These are phyloP conservation scores for Sweltsa coloradensis DNA, from an alignment of 1,140 invertebrate species.

Conservation along the genomic window DNA sequence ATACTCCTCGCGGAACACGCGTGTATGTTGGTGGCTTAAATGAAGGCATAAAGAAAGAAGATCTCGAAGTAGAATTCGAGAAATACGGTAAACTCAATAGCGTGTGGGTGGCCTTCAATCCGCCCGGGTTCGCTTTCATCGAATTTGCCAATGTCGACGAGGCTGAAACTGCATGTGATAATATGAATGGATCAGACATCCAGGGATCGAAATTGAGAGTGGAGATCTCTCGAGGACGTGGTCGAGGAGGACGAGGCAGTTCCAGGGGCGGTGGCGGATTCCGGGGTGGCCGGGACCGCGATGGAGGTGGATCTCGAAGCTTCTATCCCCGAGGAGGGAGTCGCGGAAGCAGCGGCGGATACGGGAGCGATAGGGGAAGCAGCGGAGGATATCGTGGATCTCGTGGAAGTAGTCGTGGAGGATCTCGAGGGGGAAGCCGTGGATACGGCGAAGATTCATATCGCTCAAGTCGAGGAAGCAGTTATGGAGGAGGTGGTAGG, in stretches of 20 bases:
- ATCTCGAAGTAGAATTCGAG: slow-evolving; percentile 71
- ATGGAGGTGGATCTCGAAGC: slow-evolving; percentile 31
- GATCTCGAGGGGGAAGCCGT: slow-evolving; percentile 26
- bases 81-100: slow-evolving; percentile 85
- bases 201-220: slow-evolving; percentile 69
- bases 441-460: slow-evolving; percentile 21
- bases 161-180: slow-evolving; percentile 85
- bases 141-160: slow-evolving; percentile 93
- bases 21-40: slow-evolving; percentile 76
- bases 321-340: slow-evolving; percentile 26
- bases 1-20: slow-evolving; percentile 57
- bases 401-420: slow-evolving; percentile 28
- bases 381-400: slow-evolving; percentile 34
- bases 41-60: slow-evolving; percentile 76
- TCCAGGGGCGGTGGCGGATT: slow-evolving; percentile 34
- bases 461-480: slow-evolving; percentile 25
- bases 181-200: slow-evolving; percentile 76
- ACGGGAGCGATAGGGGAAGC: slow-evolving; percentile 32
- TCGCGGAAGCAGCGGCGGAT: slow-evolving; percentile 23
- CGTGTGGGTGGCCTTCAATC: slow-evolving; percentile 92
- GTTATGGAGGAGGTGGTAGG: slow-evolving; percentile 26
- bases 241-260: slow-evolving; percentile 48
- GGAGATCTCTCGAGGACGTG: slow-evolving; percentile 64
- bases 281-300: slow-evolving; percentile 37
- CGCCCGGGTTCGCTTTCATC: slow-evolving; percentile 95